Evolutionary conservation across 1,140 invertebrate genomes (phyloP), one percentile per base, ranked within the genome.

Genomic region (Zaprionus ornatus): DNA sequence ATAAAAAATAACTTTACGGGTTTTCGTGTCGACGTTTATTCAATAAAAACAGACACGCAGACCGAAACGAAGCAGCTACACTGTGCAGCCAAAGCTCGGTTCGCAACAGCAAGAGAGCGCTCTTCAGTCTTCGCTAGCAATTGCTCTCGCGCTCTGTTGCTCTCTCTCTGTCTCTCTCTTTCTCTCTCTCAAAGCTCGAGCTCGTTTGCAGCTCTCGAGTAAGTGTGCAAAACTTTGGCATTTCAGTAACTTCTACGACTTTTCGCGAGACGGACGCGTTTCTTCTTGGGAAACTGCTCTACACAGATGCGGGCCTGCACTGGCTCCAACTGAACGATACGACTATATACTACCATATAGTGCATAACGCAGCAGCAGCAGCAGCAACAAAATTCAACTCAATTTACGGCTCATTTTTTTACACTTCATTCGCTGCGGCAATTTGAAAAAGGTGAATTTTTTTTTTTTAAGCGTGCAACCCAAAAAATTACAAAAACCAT

Each of bases 211-310:
- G 77, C 37, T 76, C 52, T 37, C 25, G 19, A 27, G 29, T 25
- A 62, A 62, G 56, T 73, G 66, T 29, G 68, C 67, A 55, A 63
- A 76, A 72, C 62, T 80, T 88, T 67, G 23, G 37, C 32, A 57
- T 60, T 79, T 79, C 73, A 91, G 88, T 91, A 82, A 91, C 85
- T 90, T 75, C 60, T 85, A 82, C 81, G 90, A 91, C 82, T 90
- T 91, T 86, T 82, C 75, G 85, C 88, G 88, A 91, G 75, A 74
- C 88, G 82, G 79, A 91, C 90, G 88, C 82, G 84, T 78, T 80
- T 67, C 25, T 42, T 61, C 57, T 56, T 19, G 45, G 60, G 32
- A 21, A 74, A n/a, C 60, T 48, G 37, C 54, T 66, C 55, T 19
- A 25, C 17, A 62, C 48, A 62, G 57, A 50, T 70, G 68, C 59